Base-by-base conservation (phyloP, 2,797 vertebrate genomes). In the Masticophis lateralis region DNA sequence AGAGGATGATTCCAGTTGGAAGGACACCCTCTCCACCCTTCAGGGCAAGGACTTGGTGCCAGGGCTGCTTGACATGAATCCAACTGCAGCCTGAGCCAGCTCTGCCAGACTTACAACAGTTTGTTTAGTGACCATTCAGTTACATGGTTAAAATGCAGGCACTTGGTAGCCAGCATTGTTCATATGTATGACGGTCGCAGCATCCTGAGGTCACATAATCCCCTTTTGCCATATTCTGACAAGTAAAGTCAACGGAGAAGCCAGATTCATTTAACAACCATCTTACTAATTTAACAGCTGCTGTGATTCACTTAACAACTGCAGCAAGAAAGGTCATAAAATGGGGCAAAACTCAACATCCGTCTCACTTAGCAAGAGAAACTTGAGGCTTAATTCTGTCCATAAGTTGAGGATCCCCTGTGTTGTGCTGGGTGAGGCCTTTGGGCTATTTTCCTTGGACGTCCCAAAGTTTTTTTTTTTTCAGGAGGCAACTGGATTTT, bases 351-450 rank as follows among this genome's bases (percentile, higher is more conserved):
- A 16, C 63, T 16, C 13, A n/a, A n/a, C 28, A 14, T 6, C 63
- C 5, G 27, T 63, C 28, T 14, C 2, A 2, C 28, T 32, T 66
- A 32, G 28, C 28, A 16, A 66, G 0, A 0, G 63, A 16, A n/a
- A 66, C n/a, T 14, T n/a, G 63, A 28, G 63, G 28, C 28, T 66
- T 66, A 32, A 66, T 66, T 28, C 28, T 14, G 28, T 4, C 28
- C 0, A 12, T 66, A 66, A 6, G 0, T n/a, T 0, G 1, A 66
- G 63, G 28, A n/a, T 14, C 13, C 5, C 2, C 12, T 66, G 3
- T 2, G 47, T 20, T 12, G 32, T 12, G 22, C 57, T 5, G 20
- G 9, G 56, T 22, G n/a, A 57, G 0, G 4, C 69, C 32, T 25
- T 13, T 53, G 89, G 51, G 55, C 3, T 20, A 20, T 32, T 56